Percentiles rank a stretch among this genome's conserved stretches.
These are phyloP conservation scores for Epirrita christyi DNA, from an alignment of 2,888 invertebrate species.

Conservation along the genomic window DNA sequence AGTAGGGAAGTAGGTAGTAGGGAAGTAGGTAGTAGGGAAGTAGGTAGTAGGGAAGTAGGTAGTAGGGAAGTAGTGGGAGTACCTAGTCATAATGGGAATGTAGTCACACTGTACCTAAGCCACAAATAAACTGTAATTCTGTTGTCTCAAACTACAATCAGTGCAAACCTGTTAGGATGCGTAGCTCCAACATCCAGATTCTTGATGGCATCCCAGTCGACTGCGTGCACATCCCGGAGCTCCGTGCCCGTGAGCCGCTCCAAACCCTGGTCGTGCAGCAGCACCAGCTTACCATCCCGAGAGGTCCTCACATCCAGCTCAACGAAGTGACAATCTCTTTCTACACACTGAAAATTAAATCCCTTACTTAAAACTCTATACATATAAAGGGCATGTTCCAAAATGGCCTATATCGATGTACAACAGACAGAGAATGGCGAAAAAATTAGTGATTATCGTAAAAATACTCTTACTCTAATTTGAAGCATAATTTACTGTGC, in stretches of 20 bases:
- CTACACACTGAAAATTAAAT: slow-evolving; percentile 85
- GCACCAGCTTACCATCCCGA: slow-evolving; percentile 89
- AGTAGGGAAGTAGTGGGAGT: too few relatives aligned
- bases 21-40: too few relatives aligned
- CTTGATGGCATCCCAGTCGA: slow-evolving; percentile 87
- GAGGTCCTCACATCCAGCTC: slow-evolving; percentile 92
- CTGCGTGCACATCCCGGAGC: slow-evolving; percentile 80
- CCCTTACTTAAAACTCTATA: neutral
- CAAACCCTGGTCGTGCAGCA: slow-evolving; percentile 90
- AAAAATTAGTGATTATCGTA: too few relatives aligned
- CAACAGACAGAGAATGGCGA: too few relatives aligned
- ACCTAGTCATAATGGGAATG: too few relatives aligned
- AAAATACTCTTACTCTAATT: too few relatives aligned
- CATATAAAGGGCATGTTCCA: neutral
- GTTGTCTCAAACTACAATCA: too few relatives aligned
- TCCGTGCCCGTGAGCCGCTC: slow-evolving; percentile 86
- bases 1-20: too few relatives aligned
- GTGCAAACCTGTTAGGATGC: slow-evolving; percentile 22
- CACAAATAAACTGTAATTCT: neutral
- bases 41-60: too few relatives aligned
- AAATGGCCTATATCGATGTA: too few relatives aligned
- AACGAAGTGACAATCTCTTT: slow-evolving; percentile 89
- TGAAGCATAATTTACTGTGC: too few relatives aligned
- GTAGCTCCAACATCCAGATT: slow-evolving; percentile 86
- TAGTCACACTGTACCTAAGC: too few relatives aligned